phyloP scores from a whole-genome alignment of 2,888 invertebrate species.

The Stictocephala bisonia region DNA sequence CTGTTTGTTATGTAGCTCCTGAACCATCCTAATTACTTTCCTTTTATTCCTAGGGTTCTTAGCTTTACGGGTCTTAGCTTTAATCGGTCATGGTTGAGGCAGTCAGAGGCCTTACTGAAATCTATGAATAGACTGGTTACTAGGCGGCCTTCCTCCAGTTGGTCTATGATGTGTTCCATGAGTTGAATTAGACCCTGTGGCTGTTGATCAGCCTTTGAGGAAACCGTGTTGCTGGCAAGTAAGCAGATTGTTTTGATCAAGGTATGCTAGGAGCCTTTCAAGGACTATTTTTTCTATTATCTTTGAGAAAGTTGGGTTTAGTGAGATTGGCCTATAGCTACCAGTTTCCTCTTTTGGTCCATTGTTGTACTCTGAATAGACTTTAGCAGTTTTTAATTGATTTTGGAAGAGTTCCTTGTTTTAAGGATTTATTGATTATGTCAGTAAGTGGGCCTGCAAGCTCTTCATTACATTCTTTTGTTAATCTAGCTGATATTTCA shows the following conservation, averaged over 20 bases:
- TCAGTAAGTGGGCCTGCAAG: too few species aligned
- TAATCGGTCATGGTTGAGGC: neutral
- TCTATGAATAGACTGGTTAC: conserved; percentile 2
- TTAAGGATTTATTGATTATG: neutral
- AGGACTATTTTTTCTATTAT: neutral
- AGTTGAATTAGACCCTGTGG: too few species aligned
- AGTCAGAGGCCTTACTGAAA: neutral
- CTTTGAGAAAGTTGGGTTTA: neutral
- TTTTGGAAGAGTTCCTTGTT: neutral
- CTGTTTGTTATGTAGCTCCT: too few species aligned
- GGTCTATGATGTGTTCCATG: neutral
- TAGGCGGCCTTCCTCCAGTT: neutral
- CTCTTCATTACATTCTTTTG: too few species aligned
- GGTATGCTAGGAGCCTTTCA: neutral
- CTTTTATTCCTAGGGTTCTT: too few species aligned
- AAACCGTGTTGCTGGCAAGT: neutral
- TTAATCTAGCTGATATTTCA: too few species aligned
- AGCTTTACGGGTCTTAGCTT: too few species aligned
- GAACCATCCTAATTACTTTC: too few species aligned
- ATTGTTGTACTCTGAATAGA: neutral
- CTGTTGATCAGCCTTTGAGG: neutral
- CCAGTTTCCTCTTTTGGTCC: neutral
- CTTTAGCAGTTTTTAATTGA: neutral
- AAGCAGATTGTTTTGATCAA: neutral
- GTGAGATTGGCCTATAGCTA: too few species aligned